Evolutionary conservation across 2,113 vertebrate genomes (phyloP).

Genomic region (Mus pahari): DNA sequence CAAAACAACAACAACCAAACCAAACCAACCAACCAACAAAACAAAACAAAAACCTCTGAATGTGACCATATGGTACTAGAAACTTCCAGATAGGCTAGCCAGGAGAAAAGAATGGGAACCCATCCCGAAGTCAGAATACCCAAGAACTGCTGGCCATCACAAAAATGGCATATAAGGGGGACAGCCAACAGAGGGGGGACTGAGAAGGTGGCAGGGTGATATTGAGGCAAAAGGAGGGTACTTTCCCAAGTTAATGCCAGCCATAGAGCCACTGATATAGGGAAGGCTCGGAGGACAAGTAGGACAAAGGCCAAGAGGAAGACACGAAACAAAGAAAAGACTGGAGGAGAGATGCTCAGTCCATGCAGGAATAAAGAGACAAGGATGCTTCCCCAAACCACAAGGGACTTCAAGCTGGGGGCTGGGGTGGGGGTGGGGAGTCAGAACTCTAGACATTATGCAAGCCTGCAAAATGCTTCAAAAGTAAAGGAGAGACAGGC

Average conservation of each 20-base stretch:
- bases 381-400: neutral
- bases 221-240: neutral
- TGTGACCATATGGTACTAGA: neutral
- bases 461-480: neutral
- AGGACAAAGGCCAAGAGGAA: neutral
- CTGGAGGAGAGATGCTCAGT: neutral
- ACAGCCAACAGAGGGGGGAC: neutral
- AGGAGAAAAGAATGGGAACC: neutral
- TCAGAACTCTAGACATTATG: no score
- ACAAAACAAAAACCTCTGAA: no score
- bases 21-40: no score
- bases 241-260: neutral
- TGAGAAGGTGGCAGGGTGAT: neutral
- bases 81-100: neutral
- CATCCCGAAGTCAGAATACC: neutral
- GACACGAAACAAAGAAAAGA: neutral
- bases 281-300: neutral
- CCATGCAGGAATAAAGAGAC: neutral
- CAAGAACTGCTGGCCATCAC: neutral
- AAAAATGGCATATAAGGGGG: neutral
- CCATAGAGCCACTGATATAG: no score
- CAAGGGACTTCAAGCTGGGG: rapidly evolving
- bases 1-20: no score
- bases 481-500: neutral
- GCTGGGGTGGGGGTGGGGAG: neutral